Base-by-base conservation (phyloP, 2,113 vertebrate species). In the Poeciliopsis turrubarensis region DNA sequence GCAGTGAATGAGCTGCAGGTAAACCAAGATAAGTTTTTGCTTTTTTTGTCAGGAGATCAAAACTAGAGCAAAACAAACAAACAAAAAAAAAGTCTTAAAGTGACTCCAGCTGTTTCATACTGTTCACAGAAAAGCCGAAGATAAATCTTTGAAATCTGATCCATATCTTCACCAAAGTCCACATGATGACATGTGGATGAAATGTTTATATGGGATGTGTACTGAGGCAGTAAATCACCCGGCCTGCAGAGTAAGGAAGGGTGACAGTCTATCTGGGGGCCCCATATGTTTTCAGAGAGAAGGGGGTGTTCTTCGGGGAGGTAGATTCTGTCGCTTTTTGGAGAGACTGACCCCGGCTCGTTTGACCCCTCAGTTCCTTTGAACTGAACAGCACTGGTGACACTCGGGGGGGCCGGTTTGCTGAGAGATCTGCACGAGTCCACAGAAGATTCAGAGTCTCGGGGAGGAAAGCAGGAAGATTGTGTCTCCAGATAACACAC, bases 351-450 rank as follows among this genome's bases (percentile, higher is more conserved):
- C 91, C 91, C 51, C 79, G 81, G 85, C 88, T 82, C 71, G 81
- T 81, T 87, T 89, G 87, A 89, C 90, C 89, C 76, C 32, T 6
- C 22, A 73, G 76, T 30, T 89, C 80, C 90, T 93, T 91, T 92
- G 92, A 91, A 91, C 80, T 76, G 75, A 86, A 89, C 85, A 87
- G 84, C 80, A 70, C 78, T 72, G 76, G 82, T 83, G 86, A 87
- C 86, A 78, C 81, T 78, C 57, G 68, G 62, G 68, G 62, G 62
- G 86, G 80, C 76, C 64, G 70, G 79, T 86, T 82, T 84, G 85
- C 81, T 89, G 83, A 69, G 75, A 70, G 81, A 92, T 93, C 92
- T 92, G 79, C 89, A 93, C 86, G 83, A 94, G 86, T 77, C 75
- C 4, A 2, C 17, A 19, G 54, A 63, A 71, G 77, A 77, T 85